These are phyloP conservation scores for Drosophila elegans DNA, from an alignment of 1,140 invertebrate genomes.

Conservation along the genomic window DNA sequence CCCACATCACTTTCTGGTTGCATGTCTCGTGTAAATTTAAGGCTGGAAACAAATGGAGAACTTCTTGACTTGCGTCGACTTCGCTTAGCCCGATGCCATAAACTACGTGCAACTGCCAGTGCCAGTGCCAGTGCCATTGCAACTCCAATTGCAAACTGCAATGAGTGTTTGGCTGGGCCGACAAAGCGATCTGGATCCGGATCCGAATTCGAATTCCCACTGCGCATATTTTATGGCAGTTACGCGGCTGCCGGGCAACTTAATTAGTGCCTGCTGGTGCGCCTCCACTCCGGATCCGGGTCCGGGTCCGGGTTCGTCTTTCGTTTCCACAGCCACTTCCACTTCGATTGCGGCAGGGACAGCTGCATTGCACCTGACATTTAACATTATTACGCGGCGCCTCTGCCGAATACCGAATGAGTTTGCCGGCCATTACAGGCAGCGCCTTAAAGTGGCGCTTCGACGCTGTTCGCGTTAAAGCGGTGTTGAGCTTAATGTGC, in stretches of 20 bases:
- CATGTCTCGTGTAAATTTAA: slow-evolving; percentile 70
- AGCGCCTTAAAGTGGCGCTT: slow-evolving; percentile 56
- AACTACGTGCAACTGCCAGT: slow-evolving; percentile 53
- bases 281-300: slow-evolving; percentile 26
- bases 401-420: slow-evolving; percentile 41
- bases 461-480: slow-evolving; percentile 39
- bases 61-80: slow-evolving; percentile 71
- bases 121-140: slow-evolving; percentile 19
- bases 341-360: slow-evolving; percentile 48
- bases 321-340: slow-evolving; percentile 18
- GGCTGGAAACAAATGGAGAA: slow-evolving; percentile 68
- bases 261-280: slow-evolving; percentile 55
- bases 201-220: slow-evolving; percentile 59
- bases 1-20: slow-evolving; percentile 47
- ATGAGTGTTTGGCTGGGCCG: slow-evolving; percentile 29
- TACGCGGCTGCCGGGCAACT: slow-evolving; percentile 57
- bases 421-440: slow-evolving; percentile 49
- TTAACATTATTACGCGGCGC: slow-evolving; percentile 78
- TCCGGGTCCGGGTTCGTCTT: slow-evolving; percentile 1
- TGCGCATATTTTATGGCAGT: slow-evolving; percentile 64
- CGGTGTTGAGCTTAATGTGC: slow-evolving; percentile 74
- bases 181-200: slow-evolving; percentile 51
- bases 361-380: slow-evolving; percentile 79
- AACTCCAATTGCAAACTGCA: slow-evolving; percentile 15
- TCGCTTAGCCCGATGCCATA: slow-evolving; percentile 61